These are phyloP conservation scores for Anticlea derivata DNA, from an alignment of 2,888 invertebrate genomes.

Conservation along the genomic window DNA sequence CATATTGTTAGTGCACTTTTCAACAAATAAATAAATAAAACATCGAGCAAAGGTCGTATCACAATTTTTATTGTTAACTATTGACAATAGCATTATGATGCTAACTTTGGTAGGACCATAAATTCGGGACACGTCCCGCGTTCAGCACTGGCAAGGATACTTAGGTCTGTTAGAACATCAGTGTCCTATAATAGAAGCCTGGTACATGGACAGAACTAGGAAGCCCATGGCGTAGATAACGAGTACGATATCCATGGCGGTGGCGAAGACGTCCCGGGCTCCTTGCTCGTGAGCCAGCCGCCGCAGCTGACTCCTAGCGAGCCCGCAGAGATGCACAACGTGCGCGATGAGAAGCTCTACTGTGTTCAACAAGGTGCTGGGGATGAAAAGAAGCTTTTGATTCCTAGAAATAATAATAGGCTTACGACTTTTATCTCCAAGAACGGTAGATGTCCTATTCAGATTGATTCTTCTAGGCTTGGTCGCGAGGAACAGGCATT, in stretches of 20 bases:
- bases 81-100: conserved; percentile 2
- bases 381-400: too few relatives aligned
- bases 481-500: too few relatives aligned
- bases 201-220: conserved; percentile 63
- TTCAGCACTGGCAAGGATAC: too few relatives aligned
- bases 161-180: conserved; percentile 11
- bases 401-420: too few relatives aligned
- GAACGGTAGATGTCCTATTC: too few relatives aligned
- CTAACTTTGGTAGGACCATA: too few relatives aligned
- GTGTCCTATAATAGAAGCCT: conserved; percentile 40
- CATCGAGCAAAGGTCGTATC: too few relatives aligned
- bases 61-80: conserved; percentile 13
- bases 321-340: conserved; percentile 38
- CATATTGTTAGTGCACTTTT: too few relatives aligned
- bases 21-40: too few relatives aligned
- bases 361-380: conserved; percentile 49
- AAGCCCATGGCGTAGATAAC: conserved; percentile 68
- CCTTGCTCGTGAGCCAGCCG: conserved; percentile 48
- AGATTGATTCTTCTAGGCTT: too few relatives aligned
- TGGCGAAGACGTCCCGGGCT: conserved; percentile 57
- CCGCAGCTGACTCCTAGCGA: conserved; percentile 40
- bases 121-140: too few relatives aligned
- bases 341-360: conserved; percentile 47
- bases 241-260: conserved; percentile 61
- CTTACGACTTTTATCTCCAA: too few relatives aligned